Evolutionary conservation across 2,113 vertebrate genomes (phyloP).

Genomic region (Gobius niger): DNA sequence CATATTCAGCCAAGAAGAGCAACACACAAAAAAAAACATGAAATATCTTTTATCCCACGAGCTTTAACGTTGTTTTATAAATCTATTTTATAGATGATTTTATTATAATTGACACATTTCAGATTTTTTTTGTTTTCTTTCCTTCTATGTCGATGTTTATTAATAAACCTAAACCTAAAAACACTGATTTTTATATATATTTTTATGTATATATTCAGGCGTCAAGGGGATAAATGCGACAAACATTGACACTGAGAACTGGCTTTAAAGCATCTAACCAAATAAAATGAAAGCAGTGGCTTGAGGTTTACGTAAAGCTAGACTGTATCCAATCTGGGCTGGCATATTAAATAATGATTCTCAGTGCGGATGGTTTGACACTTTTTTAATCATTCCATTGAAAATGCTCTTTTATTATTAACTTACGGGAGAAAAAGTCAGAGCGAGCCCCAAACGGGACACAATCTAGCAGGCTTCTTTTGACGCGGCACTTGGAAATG

Average conservation of each 20-base stretch:
- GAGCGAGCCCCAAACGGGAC: conserved; percentile 29
- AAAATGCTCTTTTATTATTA: conserved; percentile 49
- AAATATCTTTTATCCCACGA: no score
- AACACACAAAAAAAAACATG: no score
- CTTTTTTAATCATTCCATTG: conserved; percentile 47
- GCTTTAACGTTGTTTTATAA: no score
- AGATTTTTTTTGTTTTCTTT: no score
- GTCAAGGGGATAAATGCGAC: no score
- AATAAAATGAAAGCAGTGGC: neutral
- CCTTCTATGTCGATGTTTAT: no score
- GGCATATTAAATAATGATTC: conserved; percentile 20
- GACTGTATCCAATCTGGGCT: conserved; percentile 2
- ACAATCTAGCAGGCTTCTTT: conserved; percentile 30
- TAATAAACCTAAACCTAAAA: no score
- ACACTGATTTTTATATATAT: no score
- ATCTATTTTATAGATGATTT: no score
- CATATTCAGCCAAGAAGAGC: no score
- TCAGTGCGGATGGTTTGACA: neutral
- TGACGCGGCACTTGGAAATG: conserved; percentile 29
- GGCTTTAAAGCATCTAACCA: conserved; percentile 14
- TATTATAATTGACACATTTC: no score
- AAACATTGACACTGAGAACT: neutral
- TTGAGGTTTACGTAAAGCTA: conserved; percentile 19
- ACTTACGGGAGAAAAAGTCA: conserved; percentile 41
- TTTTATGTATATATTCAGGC: no score